Base-by-base conservation (phyloP, 2,797 vertebrate genomes). In the Parauchenoglanis ngamensis region DNA sequence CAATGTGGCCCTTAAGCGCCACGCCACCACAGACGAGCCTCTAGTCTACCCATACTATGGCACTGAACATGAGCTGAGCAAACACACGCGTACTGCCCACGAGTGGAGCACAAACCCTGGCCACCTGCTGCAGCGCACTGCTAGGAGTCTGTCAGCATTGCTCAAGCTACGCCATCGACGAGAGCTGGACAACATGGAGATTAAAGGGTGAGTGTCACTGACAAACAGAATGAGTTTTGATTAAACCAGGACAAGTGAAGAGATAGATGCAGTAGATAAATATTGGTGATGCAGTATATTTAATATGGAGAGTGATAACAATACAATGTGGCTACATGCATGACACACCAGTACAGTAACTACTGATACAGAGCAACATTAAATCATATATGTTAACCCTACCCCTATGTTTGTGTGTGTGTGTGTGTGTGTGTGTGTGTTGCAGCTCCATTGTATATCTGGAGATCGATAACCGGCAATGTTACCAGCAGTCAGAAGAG, bases 381-480 rank as follows among this genome's bases (percentile, higher is more conserved):
- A 21, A 78, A 81, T 46, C 72, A 12, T n/a, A 23, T 23, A 57
- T 35, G 28, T 68, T 68, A 68, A 35, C 13, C 12, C 5, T 35
- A 46, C 1, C 12, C 70, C 17, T 49, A 3, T 61, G 12, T 35
- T 31, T 59, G 49, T 76, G 17, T 35, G 54, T 59, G 49, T 57
- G 72, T 76, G 17, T 35, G 54, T 59, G 49, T 57, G 72, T 72
- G 35, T 90, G 79, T 88, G 87, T 87, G 88, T 87, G 84, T 86
- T 90, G 7, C 91, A 99, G 98, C 21, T 99, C 98, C 31, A 95
- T 99, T 0, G 97, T 99, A 49, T 96, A 98, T 90, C 90, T 99
- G 93, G 98, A 99, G 92, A 98, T 99, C 0, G 98, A 99, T 93
- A 99, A 99, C 92, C 97, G 98, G 17, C 98, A 99, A 90, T 99